These are phyloP conservation scores for Isurus oxyrinchus DNA, from an alignment of 2,113 vertebrate genomes.

Conservation along the genomic window DNA sequence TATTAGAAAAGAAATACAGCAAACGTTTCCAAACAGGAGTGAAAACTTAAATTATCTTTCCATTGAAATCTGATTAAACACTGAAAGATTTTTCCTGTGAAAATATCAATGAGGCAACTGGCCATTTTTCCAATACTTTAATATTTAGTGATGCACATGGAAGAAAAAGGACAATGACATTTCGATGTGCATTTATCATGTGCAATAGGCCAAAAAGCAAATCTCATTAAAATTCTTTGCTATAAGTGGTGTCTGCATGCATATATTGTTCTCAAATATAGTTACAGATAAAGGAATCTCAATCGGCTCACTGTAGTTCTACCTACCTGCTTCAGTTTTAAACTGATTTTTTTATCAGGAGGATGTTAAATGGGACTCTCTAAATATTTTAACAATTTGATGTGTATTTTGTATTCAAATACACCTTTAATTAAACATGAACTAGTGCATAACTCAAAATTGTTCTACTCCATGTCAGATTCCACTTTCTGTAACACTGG, in stretches of 20 bases:
- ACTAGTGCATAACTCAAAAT: conserved; percentile 52
- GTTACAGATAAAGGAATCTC: not conserved
- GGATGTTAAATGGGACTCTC: conserved; percentile 44
- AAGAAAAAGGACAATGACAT: not conserved
- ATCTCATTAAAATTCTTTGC: not conserved
- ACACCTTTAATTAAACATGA: conserved; percentile 59
- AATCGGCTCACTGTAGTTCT: not conserved
- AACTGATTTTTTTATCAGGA: conserved; percentile 41
- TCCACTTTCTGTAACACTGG: not conserved
- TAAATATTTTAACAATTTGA: conserved; percentile 59
- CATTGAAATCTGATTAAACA: not conserved
- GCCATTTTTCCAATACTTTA: not conserved
- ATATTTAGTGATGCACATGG: not conserved
- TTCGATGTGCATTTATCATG: not conserved
- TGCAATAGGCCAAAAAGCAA: not conserved
- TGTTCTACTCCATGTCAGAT: not conserved
- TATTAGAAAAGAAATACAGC: not conserved
- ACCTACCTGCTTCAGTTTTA: not conserved
- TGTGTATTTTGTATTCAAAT: conserved; percentile 58
- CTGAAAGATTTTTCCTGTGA: not conserved
- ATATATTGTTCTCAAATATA: not conserved
- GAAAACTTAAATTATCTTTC: not conserved
- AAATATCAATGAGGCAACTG: not conserved
- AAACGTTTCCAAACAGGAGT: not conserved
- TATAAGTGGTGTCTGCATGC: not conserved